phyloP scores from a whole-genome alignment of 2,113 vertebrate genomes.

The Burhinus bistriatus region DNA sequence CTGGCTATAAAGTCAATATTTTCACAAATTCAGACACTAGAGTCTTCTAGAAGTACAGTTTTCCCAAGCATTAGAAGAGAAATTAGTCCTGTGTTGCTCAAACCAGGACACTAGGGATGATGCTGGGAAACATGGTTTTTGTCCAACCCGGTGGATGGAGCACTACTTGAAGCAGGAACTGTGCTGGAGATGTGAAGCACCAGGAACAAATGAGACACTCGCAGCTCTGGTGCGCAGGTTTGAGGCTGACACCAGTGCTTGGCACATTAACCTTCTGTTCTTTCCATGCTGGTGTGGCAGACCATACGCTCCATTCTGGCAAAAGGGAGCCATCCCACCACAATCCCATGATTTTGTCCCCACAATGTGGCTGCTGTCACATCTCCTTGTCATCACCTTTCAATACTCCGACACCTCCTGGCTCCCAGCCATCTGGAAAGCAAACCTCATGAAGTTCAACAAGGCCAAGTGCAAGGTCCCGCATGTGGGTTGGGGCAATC shows the following conservation, averaged over 20 bases:
- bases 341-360: accelerated
- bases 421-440: neutral
- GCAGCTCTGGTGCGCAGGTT: neutral
- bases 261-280: too few relatives aligned
- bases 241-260: neutral
- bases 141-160: neutral
- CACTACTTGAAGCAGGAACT: neutral
- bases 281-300: accelerated
- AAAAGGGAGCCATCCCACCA: neutral
- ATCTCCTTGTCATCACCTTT: accelerated
- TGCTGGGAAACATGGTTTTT: accelerated
- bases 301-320: accelerated
- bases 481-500: too few relatives aligned
- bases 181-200: neutral
- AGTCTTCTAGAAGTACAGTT: neutral
- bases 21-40: neutral
- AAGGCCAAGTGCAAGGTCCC: too few relatives aligned
- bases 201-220: neutral
- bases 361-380: neutral
- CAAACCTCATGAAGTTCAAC: too few relatives aligned
- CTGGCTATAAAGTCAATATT: neutral
- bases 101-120: too few relatives aligned
- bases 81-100: neutral
- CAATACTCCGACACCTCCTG: neutral
- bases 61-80: neutral